These are phyloP conservation scores for Mimas tiliae DNA, from an alignment of 2,888 invertebrate species.

Conservation along the genomic window DNA sequence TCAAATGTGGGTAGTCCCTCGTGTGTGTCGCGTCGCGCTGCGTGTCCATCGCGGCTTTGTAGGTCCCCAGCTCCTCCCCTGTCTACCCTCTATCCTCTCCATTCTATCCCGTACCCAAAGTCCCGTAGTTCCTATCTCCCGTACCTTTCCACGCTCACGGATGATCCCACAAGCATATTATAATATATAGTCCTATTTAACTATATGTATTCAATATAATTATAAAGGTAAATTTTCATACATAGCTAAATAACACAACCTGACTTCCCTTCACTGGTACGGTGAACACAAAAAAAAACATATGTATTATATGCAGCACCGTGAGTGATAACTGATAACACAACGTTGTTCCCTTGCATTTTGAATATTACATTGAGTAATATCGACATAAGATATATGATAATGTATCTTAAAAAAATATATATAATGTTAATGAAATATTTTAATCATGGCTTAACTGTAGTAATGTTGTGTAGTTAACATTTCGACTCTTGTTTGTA, in stretches of 20 bases:
- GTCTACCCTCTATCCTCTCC: neutral
- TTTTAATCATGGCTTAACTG: slow-evolving; percentile 82
- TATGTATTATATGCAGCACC: slow-evolving; percentile 40
- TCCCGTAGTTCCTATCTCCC: slow-evolving; percentile 25
- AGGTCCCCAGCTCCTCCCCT: slow-evolving; percentile 17
- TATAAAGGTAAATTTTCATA: slow-evolving; percentile 8
- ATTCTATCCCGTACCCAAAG: slow-evolving; percentile 24
- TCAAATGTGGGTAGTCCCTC: slow-evolving; percentile 63
- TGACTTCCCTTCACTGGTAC: slow-evolving; percentile 27
- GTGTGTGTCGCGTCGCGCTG: slow-evolving; percentile 43
- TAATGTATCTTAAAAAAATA: slow-evolving; percentile 71
- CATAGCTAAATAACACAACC: slow-evolving; percentile 24
- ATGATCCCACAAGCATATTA: slow-evolving; percentile 16
- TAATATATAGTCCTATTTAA: slow-evolving; percentile 16
- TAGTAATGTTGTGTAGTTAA: slow-evolving; percentile 84
- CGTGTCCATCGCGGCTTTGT: slow-evolving; percentile 38
- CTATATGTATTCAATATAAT: slow-evolving; percentile 18
- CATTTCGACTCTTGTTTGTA: slow-evolving; percentile 80
- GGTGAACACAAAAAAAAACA: slow-evolving; percentile 14
- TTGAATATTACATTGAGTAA: slow-evolving; percentile 71
- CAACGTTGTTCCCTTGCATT: slow-evolving; percentile 61
- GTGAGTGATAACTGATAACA: slow-evolving; percentile 44
- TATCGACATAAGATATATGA: slow-evolving; percentile 72
- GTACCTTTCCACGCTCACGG: slow-evolving; percentile 34
- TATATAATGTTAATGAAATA: slow-evolving; percentile 74